These are phyloP conservation scores for Pammene aurita DNA, from an alignment of 2,888 invertebrate genomes.

Conservation along the genomic window DNA sequence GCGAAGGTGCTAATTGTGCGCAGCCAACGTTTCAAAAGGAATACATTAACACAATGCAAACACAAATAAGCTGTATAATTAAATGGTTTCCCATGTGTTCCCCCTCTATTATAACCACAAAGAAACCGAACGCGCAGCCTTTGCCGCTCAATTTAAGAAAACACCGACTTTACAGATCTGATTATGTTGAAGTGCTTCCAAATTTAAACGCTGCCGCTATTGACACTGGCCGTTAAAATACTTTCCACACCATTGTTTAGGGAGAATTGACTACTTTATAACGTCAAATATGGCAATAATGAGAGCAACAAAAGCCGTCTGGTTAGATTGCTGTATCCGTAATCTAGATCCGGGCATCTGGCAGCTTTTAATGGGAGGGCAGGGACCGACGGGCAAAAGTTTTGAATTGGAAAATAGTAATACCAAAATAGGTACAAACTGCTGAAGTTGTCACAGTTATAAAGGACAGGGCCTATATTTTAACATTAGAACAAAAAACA, in stretches of 20 bases:
- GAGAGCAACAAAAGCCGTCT: too few species aligned
- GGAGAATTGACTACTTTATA: constrained; percentile 29
- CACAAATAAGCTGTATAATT: constrained; percentile 83
- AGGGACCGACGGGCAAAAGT: too few species aligned
- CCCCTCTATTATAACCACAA: constrained; percentile 61
- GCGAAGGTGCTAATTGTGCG: constrained; percentile 76
- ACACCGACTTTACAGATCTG: constrained; percentile 79
- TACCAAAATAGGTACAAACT: too few species aligned
- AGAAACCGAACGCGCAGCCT: constrained; percentile 63
- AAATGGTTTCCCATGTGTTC: constrained; percentile 80
- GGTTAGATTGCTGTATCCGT: too few species aligned
- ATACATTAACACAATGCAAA: constrained; percentile 82
- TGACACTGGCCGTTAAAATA: constrained; percentile 69
- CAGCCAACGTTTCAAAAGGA: constrained; percentile 71
- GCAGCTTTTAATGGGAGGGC: too few species aligned
- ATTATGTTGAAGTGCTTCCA: constrained; percentile 81
- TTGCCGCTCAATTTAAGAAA: constrained; percentile 62
- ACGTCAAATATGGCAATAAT: constrained; percentile 63
- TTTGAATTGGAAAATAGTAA: too few species aligned
- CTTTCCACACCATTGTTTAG: constrained; percentile 73
- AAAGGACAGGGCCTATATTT: too few species aligned
- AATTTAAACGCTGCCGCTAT: constrained; percentile 75
- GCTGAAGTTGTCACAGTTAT: too few species aligned
- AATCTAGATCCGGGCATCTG: too few species aligned
- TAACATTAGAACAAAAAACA: too few species aligned